Conservation (phyloP, 1,140 invertebrate genomes). For the Cydia strobilella region DNA sequence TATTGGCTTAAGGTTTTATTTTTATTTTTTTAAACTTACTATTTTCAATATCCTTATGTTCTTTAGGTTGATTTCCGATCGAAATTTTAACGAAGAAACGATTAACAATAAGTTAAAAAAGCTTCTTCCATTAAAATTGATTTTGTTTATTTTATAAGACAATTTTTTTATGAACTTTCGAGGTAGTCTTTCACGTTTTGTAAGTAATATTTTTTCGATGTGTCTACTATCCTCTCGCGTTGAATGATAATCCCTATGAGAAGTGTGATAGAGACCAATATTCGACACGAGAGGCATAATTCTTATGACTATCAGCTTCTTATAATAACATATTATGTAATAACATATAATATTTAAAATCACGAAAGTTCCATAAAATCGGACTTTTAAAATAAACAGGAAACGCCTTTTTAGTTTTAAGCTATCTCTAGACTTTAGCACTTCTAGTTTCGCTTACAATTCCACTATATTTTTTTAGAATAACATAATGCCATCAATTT, state of each 20-base stretch:
- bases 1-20: conserved; percentile 27
- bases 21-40: conserved; percentile 23
- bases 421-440: conserved; percentile 21
- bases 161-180: neutral
- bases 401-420: conserved; percentile 9
- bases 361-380: neutral
- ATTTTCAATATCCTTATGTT: neutral
- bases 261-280: no score
- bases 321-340: neutral
- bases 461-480: conserved; percentile 15
- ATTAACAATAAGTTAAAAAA: neutral
- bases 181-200: neutral
- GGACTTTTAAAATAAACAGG: neutral
- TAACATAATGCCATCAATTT: conserved; percentile 16
- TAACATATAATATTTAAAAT: no score
- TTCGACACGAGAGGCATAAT: no score
- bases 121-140: neutral
- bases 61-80: neutral
- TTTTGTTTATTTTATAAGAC: neutral
- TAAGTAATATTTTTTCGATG: conserved; percentile 1
- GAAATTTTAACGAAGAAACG: neutral
- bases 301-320: no score
- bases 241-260: no score
- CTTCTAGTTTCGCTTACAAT: conserved; percentile 2
- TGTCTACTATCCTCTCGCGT: neutral